Percentiles rank a stretch among this genome's conserved stretches.
Conservation (phyloP, 2,888 invertebrate species). For the Aphodius sticticus region DNA sequence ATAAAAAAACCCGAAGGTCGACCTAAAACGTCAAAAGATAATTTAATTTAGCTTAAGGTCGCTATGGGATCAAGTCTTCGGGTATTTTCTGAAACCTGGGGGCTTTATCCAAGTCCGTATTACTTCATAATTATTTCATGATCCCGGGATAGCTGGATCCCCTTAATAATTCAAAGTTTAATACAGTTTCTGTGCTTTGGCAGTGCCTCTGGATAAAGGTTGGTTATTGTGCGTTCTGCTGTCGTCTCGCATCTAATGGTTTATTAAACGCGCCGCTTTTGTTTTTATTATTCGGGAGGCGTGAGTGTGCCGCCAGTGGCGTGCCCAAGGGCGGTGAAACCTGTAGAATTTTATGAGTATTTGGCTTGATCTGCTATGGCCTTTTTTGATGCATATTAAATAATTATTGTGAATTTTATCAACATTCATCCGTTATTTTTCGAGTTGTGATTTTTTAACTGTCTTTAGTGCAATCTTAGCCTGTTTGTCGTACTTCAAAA, state of each 20-base stretch:
- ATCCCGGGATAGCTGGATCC: not conserved
- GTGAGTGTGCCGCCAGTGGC: not conserved
- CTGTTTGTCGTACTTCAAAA: too few species aligned
- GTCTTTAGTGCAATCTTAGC: too few species aligned
- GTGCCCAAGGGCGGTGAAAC: not conserved
- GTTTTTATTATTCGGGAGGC: not conserved
- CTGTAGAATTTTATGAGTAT: too few species aligned
- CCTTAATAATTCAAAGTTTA: not conserved
- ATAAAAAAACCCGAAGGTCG: not conserved
- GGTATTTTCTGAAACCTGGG: not conserved
- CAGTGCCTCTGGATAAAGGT: too few species aligned
- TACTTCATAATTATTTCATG: not conserved
- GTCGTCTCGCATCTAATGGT: not conserved
- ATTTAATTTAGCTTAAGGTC: not conserved
- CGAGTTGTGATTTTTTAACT: too few species aligned
- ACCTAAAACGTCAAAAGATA: not conserved
- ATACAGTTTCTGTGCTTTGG: not conserved
- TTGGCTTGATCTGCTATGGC: too few species aligned
- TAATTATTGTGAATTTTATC: too few species aligned
- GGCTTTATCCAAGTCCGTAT: not conserved
- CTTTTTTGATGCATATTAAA: too few species aligned
- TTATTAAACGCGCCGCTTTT: not conserved
- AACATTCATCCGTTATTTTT: too few species aligned
- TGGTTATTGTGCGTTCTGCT: too few species aligned
- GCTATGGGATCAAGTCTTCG: not conserved